Base-by-base conservation (phyloP, 2,113 vertebrate species). In the Megaceryle maxima region DNA sequence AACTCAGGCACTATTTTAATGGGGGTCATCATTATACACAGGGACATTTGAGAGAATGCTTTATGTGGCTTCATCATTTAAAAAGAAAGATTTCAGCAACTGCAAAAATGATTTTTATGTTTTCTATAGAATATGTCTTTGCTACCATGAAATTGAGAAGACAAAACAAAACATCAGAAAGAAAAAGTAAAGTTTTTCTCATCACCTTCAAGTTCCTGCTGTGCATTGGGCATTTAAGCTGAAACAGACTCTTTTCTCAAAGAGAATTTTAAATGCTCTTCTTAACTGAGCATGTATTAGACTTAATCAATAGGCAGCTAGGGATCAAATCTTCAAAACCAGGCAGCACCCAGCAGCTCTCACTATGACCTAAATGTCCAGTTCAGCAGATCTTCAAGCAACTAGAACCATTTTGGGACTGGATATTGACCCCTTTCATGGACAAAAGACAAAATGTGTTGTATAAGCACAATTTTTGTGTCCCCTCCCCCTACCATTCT, bases 301-400 rank as follows among this genome's bases (percentile, higher is more conserved):
- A 53, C n/a, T 79, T 91, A 69, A 91, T 84, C 93, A 92, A 93
- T 60, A 80, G 90, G 75, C 74, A 90, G 78, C 55, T 20, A 37
- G 25, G n/a, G 56, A 87, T 85, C 84, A 63, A 53, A 85, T 22
- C 74, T 85, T 92, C 84, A 92, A 87, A 94, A 77, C 28, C 63
- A 62, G 41, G 72, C 70, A 91, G 90, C 78, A 28, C 41, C 53
- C 82, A 87, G 87, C 89, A 94, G 94, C 25, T 86, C 78, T 82
- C 51, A 33, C 66, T 70, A n/a, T 3, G 25, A 64, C 26, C 68
- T 29, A 8, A 84, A 26, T 0, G 5, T 57, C 84, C 70, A 90
- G 66, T 73, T 76, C 66, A 74, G 63, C 72, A 66, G 55, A 88
- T 29, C 35, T 66, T 80, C 53, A 70, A 70, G 56, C 56, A 88